These are phyloP conservation scores for Ranitomeya variabilis DNA, from an alignment of 2,113 vertebrate genomes.

Conservation along the genomic window DNA sequence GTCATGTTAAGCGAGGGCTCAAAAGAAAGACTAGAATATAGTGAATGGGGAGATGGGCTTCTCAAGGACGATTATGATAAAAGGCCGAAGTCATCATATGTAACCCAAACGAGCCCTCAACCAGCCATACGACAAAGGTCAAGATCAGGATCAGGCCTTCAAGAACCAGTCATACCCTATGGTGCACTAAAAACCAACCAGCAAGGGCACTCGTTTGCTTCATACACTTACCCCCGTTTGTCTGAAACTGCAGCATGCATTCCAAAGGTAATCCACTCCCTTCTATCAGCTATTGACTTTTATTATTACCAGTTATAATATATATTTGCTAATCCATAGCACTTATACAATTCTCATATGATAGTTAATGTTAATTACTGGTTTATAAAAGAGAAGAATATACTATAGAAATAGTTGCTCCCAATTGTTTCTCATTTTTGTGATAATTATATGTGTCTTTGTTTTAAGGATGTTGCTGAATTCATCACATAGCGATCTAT, in stretches of 20 bases:
- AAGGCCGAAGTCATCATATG: conserved; percentile 92
- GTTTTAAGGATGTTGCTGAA: conserved; percentile 1
- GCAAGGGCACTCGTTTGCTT: conserved; percentile 91
- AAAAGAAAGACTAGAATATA: conserved; percentile 84
- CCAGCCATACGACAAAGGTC: conserved; percentile 92
- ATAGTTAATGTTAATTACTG: background rate
- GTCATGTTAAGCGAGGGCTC: conserved; percentile 82
- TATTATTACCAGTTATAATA: background rate
- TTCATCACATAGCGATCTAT: background rate
- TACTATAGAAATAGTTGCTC: conserved; percentile 7
- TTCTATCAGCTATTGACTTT: too few relatives aligned
- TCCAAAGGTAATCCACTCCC: conserved; percentile 81
- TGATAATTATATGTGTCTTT: conserved; percentile 42
- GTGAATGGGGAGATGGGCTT: conserved; percentile 83
- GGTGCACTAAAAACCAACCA: conserved; percentile 86
- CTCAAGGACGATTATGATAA: conserved; percentile 87
- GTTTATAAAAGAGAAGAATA: background rate
- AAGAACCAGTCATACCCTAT: conserved; percentile 89
- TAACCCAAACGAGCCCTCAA: conserved; percentile 88
- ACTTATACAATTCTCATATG: background rate
- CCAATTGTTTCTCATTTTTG: background rate
- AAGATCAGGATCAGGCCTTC: conserved; percentile 90
- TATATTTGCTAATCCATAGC: background rate
- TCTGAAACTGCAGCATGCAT: conserved; percentile 85
- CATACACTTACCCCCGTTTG: conserved; percentile 95